Evolutionary conservation across 1,140 invertebrate genomes (phyloP).

Genomic region (Fopius arisanus): DNA sequence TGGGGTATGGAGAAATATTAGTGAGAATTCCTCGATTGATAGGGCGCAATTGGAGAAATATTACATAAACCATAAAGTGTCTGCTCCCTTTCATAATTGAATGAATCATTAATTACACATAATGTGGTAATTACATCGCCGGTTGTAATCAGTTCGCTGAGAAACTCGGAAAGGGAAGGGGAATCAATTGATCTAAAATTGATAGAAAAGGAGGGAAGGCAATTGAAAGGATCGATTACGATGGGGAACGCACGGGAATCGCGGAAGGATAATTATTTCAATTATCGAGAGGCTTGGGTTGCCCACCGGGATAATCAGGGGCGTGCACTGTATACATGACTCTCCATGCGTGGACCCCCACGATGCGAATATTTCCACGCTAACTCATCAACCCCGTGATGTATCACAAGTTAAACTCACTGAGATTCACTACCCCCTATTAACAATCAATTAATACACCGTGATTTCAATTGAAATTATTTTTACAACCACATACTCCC

Average conservation of each 20-base stretch:
- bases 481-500: neutral
- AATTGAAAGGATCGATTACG: neutral
- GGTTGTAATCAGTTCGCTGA: neutral
- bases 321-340: neutral
- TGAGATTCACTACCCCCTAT: too few species aligned
- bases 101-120: neutral
- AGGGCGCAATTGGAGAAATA: neutral
- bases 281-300: conserved; percentile 1
- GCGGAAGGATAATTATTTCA: conserved; percentile 9
- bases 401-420: neutral
- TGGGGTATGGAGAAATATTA: too few species aligned
- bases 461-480: neutral
- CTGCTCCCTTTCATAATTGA: neutral
- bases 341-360: conserved; percentile 5
- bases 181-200: conserved; percentile 11
- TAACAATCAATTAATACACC: neutral
- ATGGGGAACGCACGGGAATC: neutral
- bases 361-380: neutral
- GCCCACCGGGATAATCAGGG: neutral
- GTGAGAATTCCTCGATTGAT: neutral
- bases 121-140: neutral
- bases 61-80: neutral
- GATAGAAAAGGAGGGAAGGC: neutral
- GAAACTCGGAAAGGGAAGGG: neutral
- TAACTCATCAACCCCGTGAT: neutral